Evolutionary conservation across 2,797 vertebrate species (phyloP), one percentile per base, ranked within the genome.

Genomic region (Synaphobranchus kaupii): DNA sequence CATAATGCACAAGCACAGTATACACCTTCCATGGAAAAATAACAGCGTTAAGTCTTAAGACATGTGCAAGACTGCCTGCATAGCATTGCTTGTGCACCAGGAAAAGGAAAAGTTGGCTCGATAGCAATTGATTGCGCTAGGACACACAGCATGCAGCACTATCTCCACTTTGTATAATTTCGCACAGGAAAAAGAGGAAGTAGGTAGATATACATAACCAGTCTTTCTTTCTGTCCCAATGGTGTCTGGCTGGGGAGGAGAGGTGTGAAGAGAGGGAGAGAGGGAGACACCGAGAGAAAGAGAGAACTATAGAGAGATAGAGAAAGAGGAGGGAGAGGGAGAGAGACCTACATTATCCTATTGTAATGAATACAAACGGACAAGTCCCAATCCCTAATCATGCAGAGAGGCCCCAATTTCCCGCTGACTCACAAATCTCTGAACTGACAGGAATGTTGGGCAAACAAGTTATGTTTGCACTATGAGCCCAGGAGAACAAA

Each of bases 381-480:
- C 90, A 47, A 87, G 89, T 92, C 90, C 88, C 90, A 93, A 94
- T 91, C 94, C 91, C 90, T 93, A 91, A 95, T 95, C 95, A 94
- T 86, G 92, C 90, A 93, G 92, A 94, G 94, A 81, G 76, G 92
- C 91, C 92, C 94, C 93, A 94, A 95, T 95, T 31, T 94, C 91
- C 73, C 83, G 92, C 91, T 90, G 93, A 95, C 93, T 95, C 92
- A 93, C 89, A 93, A 88, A 94, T 92, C 93, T 94, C 92, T 88
- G 90, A 86, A 84, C 91, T 92, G 90, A 88, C 90, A 94, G 93
- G 94, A 95, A 94, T 94, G 93, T 93, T 92, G 87, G 4, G 91
- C 94, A 92, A 94, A 93, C 89, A 90, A 86, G 89, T 88, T 90
- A 86, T 71, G 90, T 71, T 68, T 85, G 83, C 86, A 85, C 88